Conservation (phyloP, 2,113 vertebrate species). For the Lepidothrix coronata region DNA sequence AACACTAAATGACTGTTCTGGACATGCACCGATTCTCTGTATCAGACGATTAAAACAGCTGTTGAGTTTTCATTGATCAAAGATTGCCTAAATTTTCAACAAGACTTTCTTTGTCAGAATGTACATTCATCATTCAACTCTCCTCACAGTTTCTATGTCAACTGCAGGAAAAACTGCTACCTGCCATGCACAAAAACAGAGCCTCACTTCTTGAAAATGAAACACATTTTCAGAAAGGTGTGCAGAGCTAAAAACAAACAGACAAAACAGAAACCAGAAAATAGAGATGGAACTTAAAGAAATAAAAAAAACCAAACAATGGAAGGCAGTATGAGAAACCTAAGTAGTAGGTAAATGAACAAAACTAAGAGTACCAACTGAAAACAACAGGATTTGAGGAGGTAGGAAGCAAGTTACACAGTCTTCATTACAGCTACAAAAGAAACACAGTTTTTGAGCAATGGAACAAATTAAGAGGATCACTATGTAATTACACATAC, state of each 20-base stretch:
- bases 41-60: background rate
- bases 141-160: background rate
- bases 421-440: background rate
- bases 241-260: background rate
- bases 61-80: background rate
- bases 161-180: background rate
- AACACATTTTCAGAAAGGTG: background rate
- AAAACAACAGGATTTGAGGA: background rate
- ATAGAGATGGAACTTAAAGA: background rate
- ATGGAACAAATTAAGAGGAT: slow-evolving; percentile 4
- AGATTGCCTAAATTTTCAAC: background rate
- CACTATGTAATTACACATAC: background rate
- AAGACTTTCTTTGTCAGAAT: background rate
- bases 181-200: background rate
- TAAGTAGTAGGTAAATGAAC: background rate
- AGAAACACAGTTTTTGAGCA: background rate
- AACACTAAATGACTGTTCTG: background rate
- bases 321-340: background rate
- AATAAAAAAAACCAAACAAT: background rate
- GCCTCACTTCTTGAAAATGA: background rate
- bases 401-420: background rate
- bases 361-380: background rate
- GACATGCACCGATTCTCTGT: background rate
- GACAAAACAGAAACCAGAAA: background rate
- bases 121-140: background rate